A percentile compares a stretch with the other conserved stretches of the same genome.
phyloP scores from a whole-genome alignment of 2,888 invertebrate species.

The Margaritifera margaritifera region DNA sequence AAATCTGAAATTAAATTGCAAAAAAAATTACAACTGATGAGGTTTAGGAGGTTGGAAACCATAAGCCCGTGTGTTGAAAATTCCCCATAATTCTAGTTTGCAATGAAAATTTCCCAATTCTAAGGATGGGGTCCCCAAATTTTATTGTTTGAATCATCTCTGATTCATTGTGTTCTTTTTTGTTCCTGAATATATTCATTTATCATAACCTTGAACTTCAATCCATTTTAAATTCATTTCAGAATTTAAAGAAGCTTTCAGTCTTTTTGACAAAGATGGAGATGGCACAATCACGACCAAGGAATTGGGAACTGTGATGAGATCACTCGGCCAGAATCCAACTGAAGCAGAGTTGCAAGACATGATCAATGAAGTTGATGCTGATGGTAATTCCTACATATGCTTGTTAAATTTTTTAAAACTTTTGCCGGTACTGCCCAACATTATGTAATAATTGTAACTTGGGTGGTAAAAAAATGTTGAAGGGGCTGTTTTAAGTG shows the following conservation, averaged over 20 bases:
- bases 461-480: constrained; percentile 1
- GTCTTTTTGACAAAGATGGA: constrained; percentile 99
- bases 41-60: no score
- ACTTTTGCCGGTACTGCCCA: no score
- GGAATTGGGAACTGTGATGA: constrained; percentile 99
- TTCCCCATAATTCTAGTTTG: no score
- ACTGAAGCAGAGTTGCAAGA: constrained; percentile 99
- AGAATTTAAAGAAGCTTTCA: constrained; percentile 99
- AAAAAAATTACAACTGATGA: no score
- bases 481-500: no score
- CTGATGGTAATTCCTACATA: constrained; percentile 77
- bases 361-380: constrained; percentile 99
- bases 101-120: no score
- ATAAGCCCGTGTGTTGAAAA: no score
- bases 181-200: background rate
- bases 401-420: no score
- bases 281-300: constrained; percentile 99
- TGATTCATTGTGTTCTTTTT: background rate
- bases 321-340: constrained; percentile 98
- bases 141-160: no score
- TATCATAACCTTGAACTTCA: no score
- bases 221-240: constrained; percentile 2
- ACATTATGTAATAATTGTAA: background rate
- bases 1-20: no score
- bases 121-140: no score